phyloP scores from a whole-genome alignment of 2,888 invertebrate species.

The Xylota sylvarum region DNA sequence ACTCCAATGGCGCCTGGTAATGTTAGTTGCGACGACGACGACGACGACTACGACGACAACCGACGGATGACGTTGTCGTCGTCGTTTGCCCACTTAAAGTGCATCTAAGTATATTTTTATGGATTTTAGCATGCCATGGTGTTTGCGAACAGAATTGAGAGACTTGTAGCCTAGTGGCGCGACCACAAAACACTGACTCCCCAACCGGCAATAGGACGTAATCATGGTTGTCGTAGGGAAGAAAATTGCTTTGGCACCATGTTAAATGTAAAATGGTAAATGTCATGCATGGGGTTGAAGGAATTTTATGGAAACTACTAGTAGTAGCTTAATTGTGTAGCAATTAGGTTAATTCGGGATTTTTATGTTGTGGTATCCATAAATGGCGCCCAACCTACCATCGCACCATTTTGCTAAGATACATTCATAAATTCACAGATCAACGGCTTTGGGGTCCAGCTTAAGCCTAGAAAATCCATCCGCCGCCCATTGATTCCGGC shows the following conservation, averaged over 20 bases:
- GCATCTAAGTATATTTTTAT: conserved; percentile 56
- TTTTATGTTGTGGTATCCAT: conserved; percentile 1
- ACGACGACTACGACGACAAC: too few relatives aligned
- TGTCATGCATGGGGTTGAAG: conserved; percentile 11
- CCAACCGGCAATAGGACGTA: conserved; percentile 28
- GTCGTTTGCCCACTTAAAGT: conserved; percentile 50
- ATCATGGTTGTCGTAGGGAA: conserved; percentile 48
- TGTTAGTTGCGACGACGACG: conserved; percentile 41
- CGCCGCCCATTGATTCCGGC: conserved; percentile 9
- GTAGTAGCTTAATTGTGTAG: not conserved
- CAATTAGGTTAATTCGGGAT: conserved; percentile 17
- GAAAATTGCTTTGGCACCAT: conserved; percentile 56
- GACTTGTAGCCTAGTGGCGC: too few relatives aligned
- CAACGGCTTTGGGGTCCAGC: conserved; percentile 14
- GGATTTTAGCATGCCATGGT: conserved; percentile 55
- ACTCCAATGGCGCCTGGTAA: conserved; percentile 68
- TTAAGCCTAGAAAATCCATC: conserved; percentile 28
- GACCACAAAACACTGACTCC: conserved; percentile 40
- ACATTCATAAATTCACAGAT: conserved; percentile 18
- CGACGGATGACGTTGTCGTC: conserved; percentile 53
- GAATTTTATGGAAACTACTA: not conserved
- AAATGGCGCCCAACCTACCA: not conserved
- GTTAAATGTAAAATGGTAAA: conserved; percentile 34
- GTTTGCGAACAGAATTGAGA: conserved; percentile 42
- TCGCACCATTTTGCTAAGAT: conserved; percentile 13